Evolutionary conservation across 2,113 vertebrate species (phyloP), one percentile per base, ranked within the genome.

Genomic region (Cyphomyrus plagiostoma): DNA sequence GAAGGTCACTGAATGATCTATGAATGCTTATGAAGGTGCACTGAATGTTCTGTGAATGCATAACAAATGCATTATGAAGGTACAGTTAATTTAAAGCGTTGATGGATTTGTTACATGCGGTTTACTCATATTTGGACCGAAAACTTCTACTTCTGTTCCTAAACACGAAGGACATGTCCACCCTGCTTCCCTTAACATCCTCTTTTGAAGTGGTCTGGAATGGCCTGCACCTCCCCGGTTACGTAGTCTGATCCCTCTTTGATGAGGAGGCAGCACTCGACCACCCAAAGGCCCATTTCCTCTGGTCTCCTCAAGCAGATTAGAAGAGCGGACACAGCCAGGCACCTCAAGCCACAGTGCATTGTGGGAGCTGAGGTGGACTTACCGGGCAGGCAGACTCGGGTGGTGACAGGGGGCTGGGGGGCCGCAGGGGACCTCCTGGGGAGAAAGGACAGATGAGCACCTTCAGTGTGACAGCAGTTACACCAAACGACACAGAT

Each of bases 341-440:
- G 11, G 35, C 74, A 42, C 30, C 74, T 17, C 17, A 80, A 17
- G 15, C 21, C 56, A 2, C 1, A 13, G 17, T 9, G 10, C 62
- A 58, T 66, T 46, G 9, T 80, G 35, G 74, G 35, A 80, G 15
- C 74, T 77, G 30, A 35, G 35, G 4, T 80, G 48, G 39, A 56
- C 97, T 15, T 97, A 99, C 98, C 98, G 96, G 97, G 97, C 91
- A 97, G 96, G 94, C 97, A 98, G 92, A 98, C 97, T 96, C 96
- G 97, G 95, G 98, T 96, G 92, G 98, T 95, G 74, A 42, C 74
- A 23, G 97, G 94, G 58, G 98, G 97, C 93, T 98, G 98, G 90
- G 95, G 96, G 82, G 97, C 94, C 39, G 96, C 98, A 89, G 98
- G 98, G 89, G 98, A 99, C 93, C 98, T 97, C 96, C 98, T 99